Conservation (phyloP, 2,797 vertebrate species). For the Lepilemur septentrionalis region DNA sequence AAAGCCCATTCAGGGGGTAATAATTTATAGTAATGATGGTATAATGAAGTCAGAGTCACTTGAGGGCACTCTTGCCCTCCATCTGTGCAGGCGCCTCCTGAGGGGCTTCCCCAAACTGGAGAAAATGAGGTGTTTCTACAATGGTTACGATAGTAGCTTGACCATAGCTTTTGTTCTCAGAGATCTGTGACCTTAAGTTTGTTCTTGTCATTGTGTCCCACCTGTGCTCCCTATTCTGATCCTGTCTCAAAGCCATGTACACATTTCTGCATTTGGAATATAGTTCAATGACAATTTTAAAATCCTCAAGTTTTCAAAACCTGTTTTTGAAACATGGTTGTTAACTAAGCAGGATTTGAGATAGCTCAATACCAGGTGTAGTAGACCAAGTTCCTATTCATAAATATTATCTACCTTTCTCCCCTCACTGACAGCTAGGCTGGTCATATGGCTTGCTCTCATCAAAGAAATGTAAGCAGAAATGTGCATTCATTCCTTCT, state of each 20-base stretch:
- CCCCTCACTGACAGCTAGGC: not conserved
- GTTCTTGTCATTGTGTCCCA: not conserved
- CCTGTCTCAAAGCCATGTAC: not conserved
- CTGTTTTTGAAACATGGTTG: not conserved
- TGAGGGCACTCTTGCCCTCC: not conserved
- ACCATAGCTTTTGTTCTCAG: not conserved
- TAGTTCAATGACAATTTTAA: not conserved
- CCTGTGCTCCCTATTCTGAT: not conserved
- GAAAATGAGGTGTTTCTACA: not conserved
- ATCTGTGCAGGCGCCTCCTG: not conserved
- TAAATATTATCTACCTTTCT: not conserved
- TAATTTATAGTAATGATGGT: not conserved
- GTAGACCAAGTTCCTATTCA: not conserved
- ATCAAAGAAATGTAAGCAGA: not conserved
- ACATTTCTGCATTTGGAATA: not conserved
- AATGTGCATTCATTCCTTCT: not conserved
- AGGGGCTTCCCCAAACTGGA: not conserved
- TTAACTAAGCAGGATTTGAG: not conserved
- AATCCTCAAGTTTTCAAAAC: not conserved
- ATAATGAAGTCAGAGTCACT: not conserved
- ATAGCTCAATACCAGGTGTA: not conserved
- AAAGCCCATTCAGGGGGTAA: not conserved
- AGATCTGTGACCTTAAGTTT: not conserved
- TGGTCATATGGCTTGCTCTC: not conserved
- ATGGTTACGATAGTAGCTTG: not conserved